Base-by-base conservation (phyloP, 2,113 vertebrate species). In the Polyodon spathula region DNA sequence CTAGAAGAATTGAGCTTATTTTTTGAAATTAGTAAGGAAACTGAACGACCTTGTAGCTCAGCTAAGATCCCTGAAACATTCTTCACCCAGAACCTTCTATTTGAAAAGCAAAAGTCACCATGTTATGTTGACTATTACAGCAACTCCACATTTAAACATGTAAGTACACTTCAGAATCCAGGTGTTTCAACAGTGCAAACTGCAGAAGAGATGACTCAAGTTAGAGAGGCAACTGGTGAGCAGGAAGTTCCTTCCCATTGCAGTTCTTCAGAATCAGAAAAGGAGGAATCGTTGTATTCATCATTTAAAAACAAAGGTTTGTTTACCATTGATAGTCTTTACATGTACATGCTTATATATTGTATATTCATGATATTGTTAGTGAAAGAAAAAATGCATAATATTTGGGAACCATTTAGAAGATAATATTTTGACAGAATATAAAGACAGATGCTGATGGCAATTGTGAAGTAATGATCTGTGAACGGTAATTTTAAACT, bases 1-100 rank as follows among this genome's bases (percentile, higher is more conserved):
- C 61, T 94, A 59, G 77, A 87, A 74, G 90, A 94, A 71, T 80
- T 93, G 67, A 68, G 0, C 17, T 71, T 86, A 69, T 93, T 87
- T 80, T 88, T 92, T 67, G 76, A 88, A 63, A 89, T 91, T 73
- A 86, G 82, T 72, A 79, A 56, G 41, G 74, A 76, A 76, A 65
- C 77, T 65, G 71, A 82, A 74, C 74, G 65, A 50, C 66, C 66
- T 17, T 48, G 9, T 4, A 40, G 46, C 62, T n/a, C n/a, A n/a
- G 40, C 10, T 1, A 39, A 63, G 0, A 57, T 61, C 11, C 60
- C 66, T 10, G 66, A 73, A 46, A 63, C 37, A 16, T 5, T 56
- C 2, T 1, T 12, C 10, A 57, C 63, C 15, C 4, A 4, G 8
- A n/a, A 50, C 15, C 37, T 46, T 8, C 55, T 61, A 40, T 50